These are phyloP conservation scores for Gavia stellata DNA, from an alignment of 2,113 vertebrate genomes.

Conservation along the genomic window DNA sequence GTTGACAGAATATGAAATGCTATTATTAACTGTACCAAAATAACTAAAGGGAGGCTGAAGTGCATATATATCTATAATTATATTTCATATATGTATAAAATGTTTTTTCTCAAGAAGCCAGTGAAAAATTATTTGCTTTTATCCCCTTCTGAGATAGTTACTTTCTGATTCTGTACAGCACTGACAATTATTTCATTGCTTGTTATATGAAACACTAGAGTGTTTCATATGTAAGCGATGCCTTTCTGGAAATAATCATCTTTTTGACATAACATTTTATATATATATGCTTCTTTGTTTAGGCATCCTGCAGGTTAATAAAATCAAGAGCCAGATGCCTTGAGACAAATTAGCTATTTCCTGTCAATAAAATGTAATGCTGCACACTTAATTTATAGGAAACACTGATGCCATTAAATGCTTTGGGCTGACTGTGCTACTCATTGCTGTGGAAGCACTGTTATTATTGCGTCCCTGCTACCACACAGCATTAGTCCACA, in stretches of 20 bases:
- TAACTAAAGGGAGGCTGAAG: neutral
- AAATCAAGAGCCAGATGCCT: constrained; percentile 31
- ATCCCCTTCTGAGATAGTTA: neutral
- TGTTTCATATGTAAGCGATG: neutral
- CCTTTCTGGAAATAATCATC: constrained; percentile 7
- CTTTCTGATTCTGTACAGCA: neutral
- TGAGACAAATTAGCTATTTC: constrained; percentile 23
- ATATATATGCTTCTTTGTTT: neutral
- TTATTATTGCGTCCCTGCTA: neutral
- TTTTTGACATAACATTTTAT: neutral
- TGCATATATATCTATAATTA: neutral
- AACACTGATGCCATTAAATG: constrained; percentile 16
- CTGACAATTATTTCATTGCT: neutral
- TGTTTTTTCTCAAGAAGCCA: neutral
- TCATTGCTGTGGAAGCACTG: neutral
- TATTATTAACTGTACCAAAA: neutral
- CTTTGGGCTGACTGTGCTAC: neutral
- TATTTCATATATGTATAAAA: neutral
- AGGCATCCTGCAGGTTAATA: constrained; percentile 38
- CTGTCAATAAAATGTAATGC: constrained; percentile 49
- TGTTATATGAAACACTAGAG: neutral
- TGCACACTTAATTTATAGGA: constrained; percentile 31
- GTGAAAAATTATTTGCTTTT: neutral
- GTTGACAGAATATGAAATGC: neutral
- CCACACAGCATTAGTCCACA: neutral